Base-by-base conservation (phyloP, 2,113 vertebrate genomes). In the Prionailurus bengalensis region DNA sequence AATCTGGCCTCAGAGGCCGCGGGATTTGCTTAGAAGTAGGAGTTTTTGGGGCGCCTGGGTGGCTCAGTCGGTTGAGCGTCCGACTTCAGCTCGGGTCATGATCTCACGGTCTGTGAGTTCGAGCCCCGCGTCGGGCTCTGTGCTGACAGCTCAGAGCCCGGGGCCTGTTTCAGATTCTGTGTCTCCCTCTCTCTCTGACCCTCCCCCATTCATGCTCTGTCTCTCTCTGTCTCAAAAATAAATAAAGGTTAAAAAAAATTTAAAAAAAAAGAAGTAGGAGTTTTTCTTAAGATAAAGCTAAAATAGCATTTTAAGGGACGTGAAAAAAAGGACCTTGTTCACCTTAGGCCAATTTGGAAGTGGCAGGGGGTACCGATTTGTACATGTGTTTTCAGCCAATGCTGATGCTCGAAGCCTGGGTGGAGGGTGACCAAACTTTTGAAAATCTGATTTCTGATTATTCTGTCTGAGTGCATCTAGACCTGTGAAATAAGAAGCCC, bases 361-460 rank as follows among this genome's bases (percentile, higher is more conserved):
- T 91, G 51, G 39, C 27, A 73, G 79, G 39, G 81, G 80, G 53
- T 71, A 53, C 84, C 65, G n/a, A 83, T 87, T 87, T 95, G 78
- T 63, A 83, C 55, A 13, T 93, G 48, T 29, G n/a, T 68, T 86
- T 86, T 85, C 42, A 78, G 82, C 53, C 66, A 19, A 78, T 91
- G 78, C 29, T 51, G 31, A 33, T 94, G 68, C n/a, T 96, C 80
- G 87, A 90, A 90, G 16, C 58, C 58, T 89, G 55, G 73, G 31
- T 83, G 23, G 53, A 91, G 17, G 61, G 55, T 1, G 19, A 96
- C 63, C 36, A 81, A 88, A n/a, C n/a, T n/a, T 65, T 42, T 95
- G 70, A 71, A 63, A 85, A 92, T 95, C 53, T 95, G 80, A 91
- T 97, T 98, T 95, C 68, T 68, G 39, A 92, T 95, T 83, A 65